A percentile compares a stretch with the other conserved stretches of the same genome.
phyloP scores from a whole-genome alignment of 1,140 invertebrate species.

The Teleopsis dalmanni region DNA sequence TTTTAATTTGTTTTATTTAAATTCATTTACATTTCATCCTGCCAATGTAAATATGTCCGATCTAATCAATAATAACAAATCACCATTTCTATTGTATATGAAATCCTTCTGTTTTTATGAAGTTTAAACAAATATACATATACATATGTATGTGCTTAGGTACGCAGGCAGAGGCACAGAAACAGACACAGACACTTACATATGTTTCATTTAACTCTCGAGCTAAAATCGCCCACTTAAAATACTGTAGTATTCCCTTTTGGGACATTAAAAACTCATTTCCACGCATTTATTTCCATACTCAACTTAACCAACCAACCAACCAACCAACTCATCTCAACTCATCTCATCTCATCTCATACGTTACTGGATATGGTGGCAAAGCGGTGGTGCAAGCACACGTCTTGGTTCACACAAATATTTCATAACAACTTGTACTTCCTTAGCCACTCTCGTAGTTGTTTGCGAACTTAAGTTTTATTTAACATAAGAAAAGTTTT shows the following conservation, averaged over 20 bases:
- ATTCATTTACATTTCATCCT: not conserved
- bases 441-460: conserved; percentile 1
- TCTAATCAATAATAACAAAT: conserved; percentile 45
- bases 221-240: too few relatives aligned
- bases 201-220: not conserved
- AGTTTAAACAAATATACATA: not conserved
- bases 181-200: not conserved
- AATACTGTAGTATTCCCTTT: conserved; percentile 28
- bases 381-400: too few relatives aligned
- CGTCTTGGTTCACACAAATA: too few relatives aligned
- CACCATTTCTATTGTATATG: conserved; percentile 39
- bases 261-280: conserved; percentile 44
- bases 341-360: too few relatives aligned
- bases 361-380: too few relatives aligned
- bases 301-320: too few relatives aligned
- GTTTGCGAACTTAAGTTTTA: conserved; percentile 27
- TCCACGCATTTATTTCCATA: too few relatives aligned
- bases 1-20: too few relatives aligned
- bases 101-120: conserved; percentile 19
- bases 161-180: too few relatives aligned
- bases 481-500: conserved; percentile 29
- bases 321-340: too few relatives aligned
- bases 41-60: conserved; percentile 21
- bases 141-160: not conserved
- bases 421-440: not conserved